Percentiles rank a stretch among this genome's conserved stretches.
These are phyloP conservation scores for Ammodytes dubius DNA, from an alignment of 2,113 vertebrate genomes.

Conservation along the genomic window DNA sequence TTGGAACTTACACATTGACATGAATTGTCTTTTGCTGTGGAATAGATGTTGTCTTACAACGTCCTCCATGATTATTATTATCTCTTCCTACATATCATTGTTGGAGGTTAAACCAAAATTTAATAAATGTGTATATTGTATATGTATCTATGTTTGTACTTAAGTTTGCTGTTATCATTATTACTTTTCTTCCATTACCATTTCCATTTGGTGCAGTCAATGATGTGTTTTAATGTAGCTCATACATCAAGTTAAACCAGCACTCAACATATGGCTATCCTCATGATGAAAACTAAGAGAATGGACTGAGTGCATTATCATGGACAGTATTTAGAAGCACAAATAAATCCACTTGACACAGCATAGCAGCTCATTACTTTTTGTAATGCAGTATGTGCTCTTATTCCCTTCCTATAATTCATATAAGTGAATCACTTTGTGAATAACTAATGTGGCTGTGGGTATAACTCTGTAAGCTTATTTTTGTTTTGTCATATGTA, in stretches of 20 bases:
- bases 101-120: conserved; percentile 22
- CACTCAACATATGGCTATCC: conserved; percentile 48
- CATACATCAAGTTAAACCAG: conserved; percentile 50
- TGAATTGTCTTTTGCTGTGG: conserved; percentile 17
- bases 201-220: conserved; percentile 35
- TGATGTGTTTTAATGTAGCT: conserved; percentile 51
- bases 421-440: conserved; percentile 31
- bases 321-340: conserved; percentile 21
- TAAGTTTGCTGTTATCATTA: conserved; percentile 19
- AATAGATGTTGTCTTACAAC: conserved; percentile 10
- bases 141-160: no score
- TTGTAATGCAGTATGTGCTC: conserved; percentile 1
- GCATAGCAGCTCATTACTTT: conserved; percentile 24
- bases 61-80: conserved; percentile 1
- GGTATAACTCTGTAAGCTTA: conserved; percentile 1
- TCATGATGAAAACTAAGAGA: conserved; percentile 51
- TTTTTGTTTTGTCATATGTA: conserved; percentile 1
- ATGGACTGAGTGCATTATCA: conserved; percentile 38
- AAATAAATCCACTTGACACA: conserved; percentile 33
- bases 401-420: conserved; percentile 34
- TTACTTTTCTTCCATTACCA: conserved; percentile 1
- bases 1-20: conserved; percentile 44
- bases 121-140: not conserved
- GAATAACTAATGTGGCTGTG: conserved; percentile 7
- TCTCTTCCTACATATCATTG: not conserved